Percentiles rank a stretch among this genome's conserved stretches.
Evolutionary conservation across 2,113 vertebrate species (phyloP).

Genomic region (Rhinolophus ferrumequinum): DNA sequence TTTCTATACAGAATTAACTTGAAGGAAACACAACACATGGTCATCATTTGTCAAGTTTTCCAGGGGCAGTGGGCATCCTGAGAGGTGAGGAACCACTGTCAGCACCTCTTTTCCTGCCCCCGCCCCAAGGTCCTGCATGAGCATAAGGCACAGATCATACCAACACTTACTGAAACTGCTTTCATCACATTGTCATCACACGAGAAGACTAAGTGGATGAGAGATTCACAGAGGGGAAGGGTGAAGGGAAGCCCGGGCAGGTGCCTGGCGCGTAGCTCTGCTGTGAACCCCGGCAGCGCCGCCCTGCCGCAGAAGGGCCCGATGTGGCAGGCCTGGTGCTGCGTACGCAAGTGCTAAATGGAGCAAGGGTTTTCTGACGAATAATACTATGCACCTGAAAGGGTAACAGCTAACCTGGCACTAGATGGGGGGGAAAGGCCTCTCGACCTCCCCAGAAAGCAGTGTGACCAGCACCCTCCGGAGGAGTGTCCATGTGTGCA

Average conservation of each 20-base stretch:
- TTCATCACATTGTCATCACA: not conserved
- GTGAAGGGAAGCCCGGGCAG: rapidly evolving
- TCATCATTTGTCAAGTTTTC: rapidly evolving
- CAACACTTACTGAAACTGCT: not conserved
- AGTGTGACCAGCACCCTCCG: not conserved
- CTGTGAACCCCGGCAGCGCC: rapidly evolving
- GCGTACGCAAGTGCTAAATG: rapidly evolving
- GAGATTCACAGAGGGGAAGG: not conserved
- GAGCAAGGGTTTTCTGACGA: not conserved
- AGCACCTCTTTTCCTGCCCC: not conserved
- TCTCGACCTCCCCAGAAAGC: not conserved
- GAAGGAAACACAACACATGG: not conserved
- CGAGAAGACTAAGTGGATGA: no score
- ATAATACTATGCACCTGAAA: rapidly evolving
- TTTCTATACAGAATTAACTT: not conserved
- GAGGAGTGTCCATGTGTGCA: rapidly evolving
- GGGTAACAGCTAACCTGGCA: not conserved
- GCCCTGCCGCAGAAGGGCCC: not conserved
- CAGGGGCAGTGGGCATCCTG: rapidly evolving
- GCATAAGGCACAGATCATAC: not conserved
- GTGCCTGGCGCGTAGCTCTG: rapidly evolving
- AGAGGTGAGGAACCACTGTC: not conserved
- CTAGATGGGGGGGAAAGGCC: not conserved
- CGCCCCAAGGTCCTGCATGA: not conserved
- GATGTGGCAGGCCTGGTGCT: not conserved